Evolutionary conservation across 2,888 invertebrate species (phyloP), one percentile per base, ranked within the genome.

Genomic region (Stenurella melanura): DNA sequence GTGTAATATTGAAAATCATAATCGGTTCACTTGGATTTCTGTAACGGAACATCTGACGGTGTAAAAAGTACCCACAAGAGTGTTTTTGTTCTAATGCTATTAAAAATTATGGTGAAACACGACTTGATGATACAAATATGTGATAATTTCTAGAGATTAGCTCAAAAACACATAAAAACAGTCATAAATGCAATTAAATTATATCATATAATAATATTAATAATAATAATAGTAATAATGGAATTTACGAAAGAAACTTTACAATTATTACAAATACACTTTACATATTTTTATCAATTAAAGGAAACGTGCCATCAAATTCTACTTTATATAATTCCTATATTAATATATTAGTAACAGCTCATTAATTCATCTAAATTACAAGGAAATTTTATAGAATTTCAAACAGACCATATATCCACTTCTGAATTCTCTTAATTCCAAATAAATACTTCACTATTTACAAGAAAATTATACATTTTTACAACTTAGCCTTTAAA

Each of bases 231-330:
- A 83, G 72, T 75, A 71, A 10, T 82, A 83, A 84, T 85, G 85
- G 85, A 86, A 86, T 86, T 84, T 85, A 84, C 81, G 81, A 85
- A 84, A 84, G 83, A 84, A 85, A 85, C 87, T 87, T 87, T 87
- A 87, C 87, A 87, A 85, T 85, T 85, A 86, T 84, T 87, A 86
- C 84, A 87, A 84, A 83, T 85, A 86, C 84, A 87, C 85, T 86
- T 85, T 86, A 86, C 85, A 85, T 80, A 83, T 79, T 80, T 77
- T 74, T 74, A 77, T 76, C 76, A 81, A 79, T 72, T 72, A 81
- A 79, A 82, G 81, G 81, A 83, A 83, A 85, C 85, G 86, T 86
- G 85, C 85, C 84, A 86, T 84, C 86, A 85, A 87, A 85, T 85
- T 87, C 87, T 87, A 87, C 86, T 83, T 84, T 83, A 80, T 82